Base-by-base conservation (phyloP, 2,888 invertebrate species). In the Thecocarcelia acutangulata region DNA sequence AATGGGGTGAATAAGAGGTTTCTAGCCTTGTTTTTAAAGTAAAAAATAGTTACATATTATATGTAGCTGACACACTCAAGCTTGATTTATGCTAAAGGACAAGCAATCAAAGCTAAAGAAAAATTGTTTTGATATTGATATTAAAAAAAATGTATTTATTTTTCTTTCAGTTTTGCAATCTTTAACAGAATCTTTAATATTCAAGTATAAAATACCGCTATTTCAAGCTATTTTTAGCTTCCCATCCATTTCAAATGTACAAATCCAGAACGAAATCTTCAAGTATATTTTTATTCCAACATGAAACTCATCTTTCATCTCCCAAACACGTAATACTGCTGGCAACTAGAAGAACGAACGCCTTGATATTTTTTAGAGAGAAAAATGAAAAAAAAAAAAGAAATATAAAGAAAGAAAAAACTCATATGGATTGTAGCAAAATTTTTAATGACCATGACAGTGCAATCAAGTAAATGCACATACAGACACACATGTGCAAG, bases 381-480 rank as follows among this genome's bases (percentile, higher is more conserved):
- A 33, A 6, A 28, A 13, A 1, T 61, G 11, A 56, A 12, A n/a
- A 24, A 58, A 28, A 33, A 63, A 21, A 11, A 1, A 5, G n/a
- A n/a, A n/a, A n/a, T n/a, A 70, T 40, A n/a, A 24, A 17, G 9
- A 28, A 63, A 44, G 52, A 33, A 42, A 54, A 63, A 63, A 54
- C 48, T 21, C 56, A 24, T 48, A 74, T 64, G 64, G 59, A 66
- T 68, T 68, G 76, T 61, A 48, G 66, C 54, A 77, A 72, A 61
- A 54, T n/a, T 59, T 63, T 75, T 80, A 80, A 76, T 80, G 80
- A 72, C 80, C 80, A 80, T 80, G 80, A 80, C 75, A 80, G 70
- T 66, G 56, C 75, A 54, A 52, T 56, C 63, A 54, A 73, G n/a
- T 56, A 13, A 46, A 54, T 63, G 56, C 24, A 24, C 24, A 24